Evolutionary conservation across 2,113 vertebrate species (phyloP).

Genomic region (Notarius lentiginosus): DNA sequence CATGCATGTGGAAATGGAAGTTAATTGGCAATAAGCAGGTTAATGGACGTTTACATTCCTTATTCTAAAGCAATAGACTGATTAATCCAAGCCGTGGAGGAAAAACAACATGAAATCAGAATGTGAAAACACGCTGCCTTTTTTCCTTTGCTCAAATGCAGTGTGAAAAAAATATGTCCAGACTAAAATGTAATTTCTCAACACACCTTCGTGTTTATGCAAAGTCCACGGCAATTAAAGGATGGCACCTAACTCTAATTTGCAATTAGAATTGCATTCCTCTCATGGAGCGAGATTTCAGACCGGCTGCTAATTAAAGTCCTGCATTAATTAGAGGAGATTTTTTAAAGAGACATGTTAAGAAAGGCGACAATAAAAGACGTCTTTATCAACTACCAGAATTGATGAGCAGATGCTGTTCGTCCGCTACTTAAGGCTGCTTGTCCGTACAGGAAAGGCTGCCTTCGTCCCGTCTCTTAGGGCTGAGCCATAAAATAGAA

Average conservation of each 20-base stretch:
- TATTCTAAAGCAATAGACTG: constrained; percentile 7
- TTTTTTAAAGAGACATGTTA: constrained; percentile 59
- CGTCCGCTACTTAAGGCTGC: background rate
- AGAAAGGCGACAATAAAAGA: constrained; percentile 51
- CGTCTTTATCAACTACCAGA: constrained; percentile 52
- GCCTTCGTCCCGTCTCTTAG: constrained; percentile 47
- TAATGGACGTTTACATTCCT: constrained; percentile 23
- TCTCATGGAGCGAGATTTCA: constrained; percentile 58
- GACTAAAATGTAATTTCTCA: constrained; percentile 6
- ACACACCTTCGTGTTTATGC: constrained; percentile 38
- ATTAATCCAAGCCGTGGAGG: constrained; percentile 18
- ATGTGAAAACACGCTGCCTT: constrained; percentile 7
- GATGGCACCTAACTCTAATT: constrained; percentile 59
- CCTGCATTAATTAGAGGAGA: constrained; percentile 66
- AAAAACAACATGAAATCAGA: background rate
- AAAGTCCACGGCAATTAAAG: constrained; percentile 56
- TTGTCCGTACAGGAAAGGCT: background rate
- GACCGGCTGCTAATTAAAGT: constrained; percentile 66
- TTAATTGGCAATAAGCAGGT: constrained; percentile 30
- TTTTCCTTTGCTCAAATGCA: background rate
- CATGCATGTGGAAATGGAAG: background rate
- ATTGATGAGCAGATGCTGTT: background rate
- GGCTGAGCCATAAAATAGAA: constrained; percentile 75
- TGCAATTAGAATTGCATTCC: constrained; percentile 62
- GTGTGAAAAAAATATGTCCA: constrained; percentile 2